Conservation (phyloP, 2,797 vertebrate species). For the Buphagus erythrorhynchus region DNA sequence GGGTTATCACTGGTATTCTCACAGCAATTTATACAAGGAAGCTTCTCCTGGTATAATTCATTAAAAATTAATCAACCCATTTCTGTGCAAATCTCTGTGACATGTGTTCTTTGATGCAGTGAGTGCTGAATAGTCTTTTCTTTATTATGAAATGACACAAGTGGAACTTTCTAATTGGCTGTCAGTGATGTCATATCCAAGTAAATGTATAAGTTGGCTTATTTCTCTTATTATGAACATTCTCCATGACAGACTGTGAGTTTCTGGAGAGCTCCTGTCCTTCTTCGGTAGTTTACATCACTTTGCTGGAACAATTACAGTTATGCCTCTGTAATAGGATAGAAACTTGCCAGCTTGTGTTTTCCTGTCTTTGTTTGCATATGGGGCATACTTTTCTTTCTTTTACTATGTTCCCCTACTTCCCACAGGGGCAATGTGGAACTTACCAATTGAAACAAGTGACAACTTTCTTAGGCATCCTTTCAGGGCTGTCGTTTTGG, state of each 20-base stretch:
- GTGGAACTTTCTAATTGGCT: conserved; percentile 75
- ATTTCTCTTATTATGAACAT: conserved; percentile 43
- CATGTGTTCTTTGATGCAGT: conserved; percentile 67
- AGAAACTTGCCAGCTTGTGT: neutral
- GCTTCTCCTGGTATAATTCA: conserved; percentile 68
- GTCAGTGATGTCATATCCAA: conserved; percentile 68
- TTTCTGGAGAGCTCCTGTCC: conserved; percentile 39
- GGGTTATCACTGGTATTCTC: conserved; percentile 49
- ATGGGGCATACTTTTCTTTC: neutral
- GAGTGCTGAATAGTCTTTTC: conserved; percentile 71
- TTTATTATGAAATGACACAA: conserved; percentile 73
- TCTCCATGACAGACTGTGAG: conserved; percentile 9
- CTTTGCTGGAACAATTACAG: conserved; percentile 3
- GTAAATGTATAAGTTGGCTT: conserved; percentile 47
- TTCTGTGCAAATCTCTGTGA: conserved; percentile 77
- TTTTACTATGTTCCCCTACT: neutral
- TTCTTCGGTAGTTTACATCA: conserved; percentile 26
- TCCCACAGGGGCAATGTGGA: neutral
- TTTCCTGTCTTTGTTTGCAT: conserved; percentile 2
- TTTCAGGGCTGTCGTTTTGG: neutral
- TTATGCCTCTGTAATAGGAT: neutral
- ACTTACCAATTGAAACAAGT: neutral
- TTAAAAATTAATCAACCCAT: conserved; percentile 77
- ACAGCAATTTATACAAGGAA: conserved; percentile 60
- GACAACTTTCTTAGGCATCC: neutral